phyloP scores from a whole-genome alignment of 2,113 vertebrate genomes.

The Willisornis vidua region DNA sequence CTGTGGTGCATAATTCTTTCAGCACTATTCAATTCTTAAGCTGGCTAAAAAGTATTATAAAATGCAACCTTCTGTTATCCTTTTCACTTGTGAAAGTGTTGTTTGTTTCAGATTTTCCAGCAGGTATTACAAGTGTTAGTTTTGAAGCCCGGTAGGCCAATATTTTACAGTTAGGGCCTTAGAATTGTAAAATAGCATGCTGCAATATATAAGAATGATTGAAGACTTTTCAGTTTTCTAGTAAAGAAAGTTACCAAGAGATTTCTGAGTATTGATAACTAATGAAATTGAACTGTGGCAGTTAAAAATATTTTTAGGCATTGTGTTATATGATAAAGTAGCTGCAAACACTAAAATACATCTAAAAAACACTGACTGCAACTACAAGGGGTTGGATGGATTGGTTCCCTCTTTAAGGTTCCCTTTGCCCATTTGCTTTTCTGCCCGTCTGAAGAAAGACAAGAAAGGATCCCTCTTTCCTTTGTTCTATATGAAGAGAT shows the following conservation, averaged over 20 bases:
- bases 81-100: neutral
- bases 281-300: neutral
- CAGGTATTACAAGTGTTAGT: neutral
- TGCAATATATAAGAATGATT: neutral
- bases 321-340: neutral
- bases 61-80: neutral
- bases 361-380: neutral
- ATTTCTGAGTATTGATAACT: neutral
- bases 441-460: neutral
- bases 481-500: neutral
- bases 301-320: neutral
- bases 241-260: neutral
- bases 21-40: neutral
- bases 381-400: neutral
- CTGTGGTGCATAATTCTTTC: neutral
- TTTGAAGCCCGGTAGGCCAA: fast-evolving
- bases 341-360: neutral
- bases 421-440: neutral
- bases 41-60: neutral
- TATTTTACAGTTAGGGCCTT: constrained; percentile 2
- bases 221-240: neutral
- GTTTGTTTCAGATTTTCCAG: neutral
- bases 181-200: neutral
- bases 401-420: neutral
- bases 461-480: neutral